Conservation (phyloP, 2,888 invertebrate species). For the Adelognathus sp. region DNA sequence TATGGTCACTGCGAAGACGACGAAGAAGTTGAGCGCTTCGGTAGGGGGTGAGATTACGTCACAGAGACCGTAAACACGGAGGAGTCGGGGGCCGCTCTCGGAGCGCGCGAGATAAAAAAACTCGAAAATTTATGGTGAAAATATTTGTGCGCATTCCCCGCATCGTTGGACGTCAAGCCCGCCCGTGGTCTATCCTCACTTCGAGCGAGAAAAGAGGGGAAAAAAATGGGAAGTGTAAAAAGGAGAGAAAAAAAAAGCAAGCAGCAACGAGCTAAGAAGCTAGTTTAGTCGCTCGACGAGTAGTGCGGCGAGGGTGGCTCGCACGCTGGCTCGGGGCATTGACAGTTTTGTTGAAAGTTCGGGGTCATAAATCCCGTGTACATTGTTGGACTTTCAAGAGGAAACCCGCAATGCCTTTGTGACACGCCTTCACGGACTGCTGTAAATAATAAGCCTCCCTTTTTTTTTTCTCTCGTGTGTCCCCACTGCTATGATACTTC, state of each 20-base stretch:
- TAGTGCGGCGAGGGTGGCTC: slow-evolving; percentile 57
- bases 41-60: slow-evolving; percentile 70
- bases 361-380: slow-evolving; percentile 77
- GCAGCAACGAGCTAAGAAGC: slow-evolving; percentile 36
- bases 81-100: no score
- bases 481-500: slow-evolving; percentile 12
- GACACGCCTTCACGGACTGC: slow-evolving; percentile 77
- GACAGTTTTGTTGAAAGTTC: slow-evolving; percentile 81
- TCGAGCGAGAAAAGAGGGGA: slow-evolving; percentile 51
- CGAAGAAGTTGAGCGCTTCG: no score
- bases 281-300: slow-evolving; percentile 52
- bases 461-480: slow-evolving; percentile 34
- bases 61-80: slow-evolving; percentile 73
- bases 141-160: slow-evolving; percentile 76
- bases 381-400: slow-evolving; percentile 80
- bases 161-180: slow-evolving; percentile 48
- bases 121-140: slow-evolving; percentile 75
- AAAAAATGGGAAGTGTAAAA: slow-evolving; percentile 1
- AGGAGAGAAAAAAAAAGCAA: slow-evolving; percentile 15
- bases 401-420: slow-evolving; percentile 80
- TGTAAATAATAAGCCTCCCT: slow-evolving; percentile 77
- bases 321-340: slow-evolving; percentile 75
- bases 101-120: slow-evolving; percentile 71
- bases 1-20: no score
- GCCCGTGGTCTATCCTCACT: slow-evolving; percentile 51